A percentile compares a stretch with the other conserved stretches of the same genome.
Conservation (phyloP, 2,888 invertebrate genomes). For the Hofmannophila pseudospretella region DNA sequence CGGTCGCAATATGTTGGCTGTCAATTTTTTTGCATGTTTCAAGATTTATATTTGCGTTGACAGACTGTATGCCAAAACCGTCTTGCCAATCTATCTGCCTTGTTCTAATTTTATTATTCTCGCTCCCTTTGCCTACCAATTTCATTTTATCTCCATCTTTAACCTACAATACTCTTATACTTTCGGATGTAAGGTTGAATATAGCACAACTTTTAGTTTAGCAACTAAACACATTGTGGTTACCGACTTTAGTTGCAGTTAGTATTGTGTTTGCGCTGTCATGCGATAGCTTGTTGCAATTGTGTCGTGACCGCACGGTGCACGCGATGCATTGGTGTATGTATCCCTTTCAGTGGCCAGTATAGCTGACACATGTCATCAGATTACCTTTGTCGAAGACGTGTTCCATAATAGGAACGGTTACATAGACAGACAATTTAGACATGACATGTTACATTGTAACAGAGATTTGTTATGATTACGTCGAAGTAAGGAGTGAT, state of each 20-base stretch:
- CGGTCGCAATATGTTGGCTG: too few species aligned
- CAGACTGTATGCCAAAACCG: not conserved
- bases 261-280: constrained; percentile 26
- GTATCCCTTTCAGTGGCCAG: not conserved
- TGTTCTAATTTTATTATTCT: constrained; percentile 1
- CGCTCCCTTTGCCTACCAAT: not conserved
- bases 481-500: too few species aligned
- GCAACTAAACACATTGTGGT: not conserved
- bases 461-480: too few species aligned
- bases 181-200: not conserved
- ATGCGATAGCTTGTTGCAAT: constrained; percentile 28
- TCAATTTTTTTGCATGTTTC: not conserved
- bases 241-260: not conserved
- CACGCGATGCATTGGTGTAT: not conserved
- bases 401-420: too few species aligned
- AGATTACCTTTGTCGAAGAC: not conserved
- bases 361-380: not conserved
- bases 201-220: not conserved
- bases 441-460: too few species aligned
- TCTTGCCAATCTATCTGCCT: not conserved
- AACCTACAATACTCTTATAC: not conserved
- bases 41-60: not conserved
- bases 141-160: not conserved
- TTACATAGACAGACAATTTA: too few species aligned
- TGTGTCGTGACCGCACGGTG: constrained; percentile 10